phyloP scores from a whole-genome alignment of 2,888 invertebrate species.

The Sylvicola fuscatus region DNA sequence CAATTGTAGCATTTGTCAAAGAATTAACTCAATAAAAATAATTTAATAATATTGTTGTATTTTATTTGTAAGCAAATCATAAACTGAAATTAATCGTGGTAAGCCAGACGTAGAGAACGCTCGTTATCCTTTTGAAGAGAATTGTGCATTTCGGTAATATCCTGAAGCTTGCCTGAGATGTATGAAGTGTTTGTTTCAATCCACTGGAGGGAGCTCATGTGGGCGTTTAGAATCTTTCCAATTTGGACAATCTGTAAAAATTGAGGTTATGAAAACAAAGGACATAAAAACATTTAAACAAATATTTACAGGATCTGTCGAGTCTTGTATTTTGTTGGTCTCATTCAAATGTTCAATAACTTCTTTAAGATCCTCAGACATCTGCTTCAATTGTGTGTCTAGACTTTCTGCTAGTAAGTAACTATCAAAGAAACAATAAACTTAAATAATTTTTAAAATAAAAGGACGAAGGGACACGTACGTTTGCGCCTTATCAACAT shows the following conservation, averaged over 20 bases:
- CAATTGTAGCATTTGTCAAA: too few relatives aligned
- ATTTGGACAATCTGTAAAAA: slow-evolving; percentile 65
- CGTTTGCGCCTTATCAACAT: slow-evolving; percentile 81
- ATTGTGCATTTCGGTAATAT: slow-evolving; percentile 61
- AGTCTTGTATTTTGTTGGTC: slow-evolving; percentile 61
- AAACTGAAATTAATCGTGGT: slow-evolving; percentile 20
- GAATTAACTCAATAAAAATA: too few relatives aligned
- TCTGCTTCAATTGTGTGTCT: slow-evolving; percentile 79
- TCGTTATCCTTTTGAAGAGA: slow-evolving; percentile 56
- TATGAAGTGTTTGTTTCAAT: slow-evolving; percentile 67
- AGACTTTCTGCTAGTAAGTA: slow-evolving; percentile 77
- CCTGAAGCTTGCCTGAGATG: slow-evolving; percentile 59
- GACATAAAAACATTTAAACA: slow-evolving; percentile 3
- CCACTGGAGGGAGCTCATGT: slow-evolving; percentile 93
- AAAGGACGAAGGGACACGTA: slow-evolving; percentile 20
- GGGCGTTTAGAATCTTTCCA: slow-evolving; percentile 82
- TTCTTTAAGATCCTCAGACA: slow-evolving; percentile 89
- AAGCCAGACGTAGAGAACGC: slow-evolving; percentile 41
- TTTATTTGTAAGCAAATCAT: too few relatives aligned
- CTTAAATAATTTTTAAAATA: too few relatives aligned
- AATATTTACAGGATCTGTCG: slow-evolving; percentile 57
- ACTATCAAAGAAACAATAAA: slow-evolving; percentile 21
- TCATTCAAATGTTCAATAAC: slow-evolving; percentile 88
- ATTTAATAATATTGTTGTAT: too few relatives aligned
- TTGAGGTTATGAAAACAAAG: slow-evolving; percentile 5